A percentile compares a stretch with the other conserved stretches of the same genome.
These are phyloP conservation scores for Autographa pulchrina DNA, from an alignment of 2,888 invertebrate species.

Conservation along the genomic window DNA sequence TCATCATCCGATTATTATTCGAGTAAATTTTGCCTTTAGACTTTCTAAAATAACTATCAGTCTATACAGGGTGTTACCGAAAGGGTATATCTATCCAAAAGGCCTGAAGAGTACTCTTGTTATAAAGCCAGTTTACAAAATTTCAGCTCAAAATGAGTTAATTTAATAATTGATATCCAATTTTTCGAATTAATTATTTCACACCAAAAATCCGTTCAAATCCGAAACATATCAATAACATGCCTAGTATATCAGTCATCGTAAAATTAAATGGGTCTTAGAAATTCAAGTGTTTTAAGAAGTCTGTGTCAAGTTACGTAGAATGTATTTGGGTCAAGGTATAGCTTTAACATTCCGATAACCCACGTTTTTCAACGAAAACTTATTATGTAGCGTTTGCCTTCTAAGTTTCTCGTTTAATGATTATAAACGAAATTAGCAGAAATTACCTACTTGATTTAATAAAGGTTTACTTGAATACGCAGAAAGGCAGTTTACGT, in stretches of 20 bases:
- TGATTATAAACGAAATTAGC: background rate
- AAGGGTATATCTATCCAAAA: no score
- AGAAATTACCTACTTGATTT: background rate
- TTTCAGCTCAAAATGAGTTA: no score
- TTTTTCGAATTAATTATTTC: no score
- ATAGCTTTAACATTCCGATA: background rate
- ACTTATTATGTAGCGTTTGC: background rate
- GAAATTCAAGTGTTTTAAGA: constrained; percentile 39
- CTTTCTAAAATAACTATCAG: no score
- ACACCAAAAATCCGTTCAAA: no score
- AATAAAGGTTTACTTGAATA: background rate
- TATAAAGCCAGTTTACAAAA: no score
- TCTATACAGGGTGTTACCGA: no score
- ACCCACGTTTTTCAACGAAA: constrained; percentile 2
- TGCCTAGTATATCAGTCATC: constrained; percentile 19
- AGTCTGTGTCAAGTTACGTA: constrained; percentile 18
- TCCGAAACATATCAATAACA: background rate
- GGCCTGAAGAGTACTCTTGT: no score
- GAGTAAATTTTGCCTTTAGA: no score
- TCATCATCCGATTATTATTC: no score
- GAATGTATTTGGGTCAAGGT: constrained; percentile 21
- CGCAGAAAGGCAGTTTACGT: background rate
- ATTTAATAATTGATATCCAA: no score
- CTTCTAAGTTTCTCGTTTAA: background rate
- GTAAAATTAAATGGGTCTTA: constrained; percentile 32